phyloP scores from a whole-genome alignment of 2,113 vertebrate species.

The Chinchilla lanigera region DNA sequence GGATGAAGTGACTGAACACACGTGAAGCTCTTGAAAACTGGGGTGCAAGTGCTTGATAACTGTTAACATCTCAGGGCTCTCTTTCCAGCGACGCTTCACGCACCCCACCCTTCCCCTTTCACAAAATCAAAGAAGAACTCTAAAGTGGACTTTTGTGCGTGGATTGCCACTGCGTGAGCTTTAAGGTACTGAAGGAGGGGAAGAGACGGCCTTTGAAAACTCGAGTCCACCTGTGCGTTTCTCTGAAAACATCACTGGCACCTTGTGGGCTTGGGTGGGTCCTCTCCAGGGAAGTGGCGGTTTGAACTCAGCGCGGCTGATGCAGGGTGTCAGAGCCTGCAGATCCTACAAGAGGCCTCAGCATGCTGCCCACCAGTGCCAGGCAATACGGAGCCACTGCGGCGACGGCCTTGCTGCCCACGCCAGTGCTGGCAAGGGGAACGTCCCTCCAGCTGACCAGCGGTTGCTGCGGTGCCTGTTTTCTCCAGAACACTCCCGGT shows the following conservation, averaged over 20 bases:
- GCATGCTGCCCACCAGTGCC: slow-evolving; percentile 51
- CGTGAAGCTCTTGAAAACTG: background rate
- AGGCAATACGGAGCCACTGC: slow-evolving; percentile 2
- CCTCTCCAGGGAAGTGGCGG: background rate
- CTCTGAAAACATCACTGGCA: slow-evolving; percentile 29
- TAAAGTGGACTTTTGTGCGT: background rate
- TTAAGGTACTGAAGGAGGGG: background rate
- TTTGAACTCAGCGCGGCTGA: background rate
- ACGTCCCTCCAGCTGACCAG: slow-evolving; percentile 11
- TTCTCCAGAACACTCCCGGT: slow-evolving; percentile 59
- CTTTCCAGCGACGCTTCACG: background rate
- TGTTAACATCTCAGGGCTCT: background rate
- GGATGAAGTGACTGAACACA: background rate
- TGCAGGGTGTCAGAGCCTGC: background rate
- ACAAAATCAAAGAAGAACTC: background rate
- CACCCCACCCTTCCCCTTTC: no score
- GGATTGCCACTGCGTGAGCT: background rate
- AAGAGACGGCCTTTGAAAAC: slow-evolving; percentile 19
- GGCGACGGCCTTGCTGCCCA: slow-evolving; percentile 58
- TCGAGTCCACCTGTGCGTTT: background rate
- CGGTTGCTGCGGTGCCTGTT: slow-evolving; percentile 34
- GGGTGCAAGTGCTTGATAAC: background rate
- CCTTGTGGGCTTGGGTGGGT: background rate
- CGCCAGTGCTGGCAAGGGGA: slow-evolving; percentile 32
- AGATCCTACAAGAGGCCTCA: slow-evolving; percentile 32